phyloP scores from a whole-genome alignment of 2,888 invertebrate species.

The Campoletis raptor region DNA sequence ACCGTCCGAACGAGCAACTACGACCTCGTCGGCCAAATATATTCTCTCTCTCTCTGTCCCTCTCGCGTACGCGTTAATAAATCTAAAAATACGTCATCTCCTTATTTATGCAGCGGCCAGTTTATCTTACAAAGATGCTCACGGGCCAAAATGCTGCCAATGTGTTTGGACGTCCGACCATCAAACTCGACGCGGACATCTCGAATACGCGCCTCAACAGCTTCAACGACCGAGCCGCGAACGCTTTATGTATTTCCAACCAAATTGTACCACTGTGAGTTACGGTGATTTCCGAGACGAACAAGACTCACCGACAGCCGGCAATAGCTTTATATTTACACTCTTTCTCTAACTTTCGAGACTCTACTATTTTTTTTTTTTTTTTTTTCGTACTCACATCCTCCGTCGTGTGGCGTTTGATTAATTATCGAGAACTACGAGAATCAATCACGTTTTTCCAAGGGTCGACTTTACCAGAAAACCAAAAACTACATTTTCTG shows the following conservation, averaged over 20 bases:
- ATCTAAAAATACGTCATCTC: slow-evolving; percentile 74
- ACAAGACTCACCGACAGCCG: not conserved
- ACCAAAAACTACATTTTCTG: not conserved
- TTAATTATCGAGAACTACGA: not conserved
- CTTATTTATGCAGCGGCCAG: slow-evolving; percentile 61
- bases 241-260: not conserved
- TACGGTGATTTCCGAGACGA: not conserved
- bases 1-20: slow-evolving; percentile 3
- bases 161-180: slow-evolving; percentile 19
- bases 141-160: slow-evolving; percentile 38
- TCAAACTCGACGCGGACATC: slow-evolving; percentile 24
- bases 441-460: not conserved
- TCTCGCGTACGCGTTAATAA: slow-evolving; percentile 69
- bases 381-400: not conserved
- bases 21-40: slow-evolving; percentile 25
- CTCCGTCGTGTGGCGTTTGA: not conserved
- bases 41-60: slow-evolving; percentile 7
- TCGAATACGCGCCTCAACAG: slow-evolving; percentile 8
- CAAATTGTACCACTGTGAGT: not conserved
- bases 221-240: not conserved
- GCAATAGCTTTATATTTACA: not conserved
- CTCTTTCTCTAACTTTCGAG: not conserved
- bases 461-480: not conserved
- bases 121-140: slow-evolving; percentile 62
- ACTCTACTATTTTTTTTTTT: not conserved